These are phyloP conservation scores for Microctenopoma steveboyesi DNA, from an alignment of 2,797 vertebrate genomes.

Conservation along the genomic window DNA sequence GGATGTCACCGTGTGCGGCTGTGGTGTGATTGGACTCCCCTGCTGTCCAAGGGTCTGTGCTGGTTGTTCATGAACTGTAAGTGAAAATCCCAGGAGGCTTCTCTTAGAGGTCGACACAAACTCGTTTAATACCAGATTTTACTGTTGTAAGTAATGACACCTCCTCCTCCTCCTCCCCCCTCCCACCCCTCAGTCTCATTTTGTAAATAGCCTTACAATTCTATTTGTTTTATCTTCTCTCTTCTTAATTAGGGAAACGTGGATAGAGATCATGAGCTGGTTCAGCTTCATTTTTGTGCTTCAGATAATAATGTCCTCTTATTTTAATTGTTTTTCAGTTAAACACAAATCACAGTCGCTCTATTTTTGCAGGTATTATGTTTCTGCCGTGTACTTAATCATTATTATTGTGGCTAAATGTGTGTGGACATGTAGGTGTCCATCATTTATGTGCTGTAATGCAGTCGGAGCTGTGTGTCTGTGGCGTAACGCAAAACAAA, in stretches of 20 bases:
- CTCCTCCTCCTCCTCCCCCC: conserved; percentile 9
- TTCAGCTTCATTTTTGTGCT: conserved; percentile 29
- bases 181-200: conserved; percentile 19
- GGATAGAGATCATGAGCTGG: conserved; percentile 51
- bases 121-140: conserved; percentile 50
- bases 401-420: conserved; percentile 35
- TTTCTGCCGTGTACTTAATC: conserved; percentile 51
- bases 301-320: conserved; percentile 32
- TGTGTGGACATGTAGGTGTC: conserved; percentile 49
- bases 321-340: conserved; percentile 35
- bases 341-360: conserved; percentile 33
- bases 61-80: conserved; percentile 39
- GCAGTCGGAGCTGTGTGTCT: conserved; percentile 42
- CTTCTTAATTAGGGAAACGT: conserved; percentile 28
- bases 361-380: conserved; percentile 28
- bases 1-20: conserved; percentile 34
- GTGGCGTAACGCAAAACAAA: conserved; percentile 48
- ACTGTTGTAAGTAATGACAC: conserved; percentile 59
- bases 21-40: conserved; percentile 41
- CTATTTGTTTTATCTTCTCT: conserved; percentile 38
- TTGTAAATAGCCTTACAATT: conserved; percentile 68
- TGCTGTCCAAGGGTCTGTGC: conserved; percentile 36
- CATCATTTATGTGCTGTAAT: conserved; percentile 59
- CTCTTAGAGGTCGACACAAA: conserved; percentile 29
- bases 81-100: conserved; percentile 22